Evolutionary conservation across 1,140 invertebrate species (phyloP).

Genomic region (Aphaenogaster floridana): DNA sequence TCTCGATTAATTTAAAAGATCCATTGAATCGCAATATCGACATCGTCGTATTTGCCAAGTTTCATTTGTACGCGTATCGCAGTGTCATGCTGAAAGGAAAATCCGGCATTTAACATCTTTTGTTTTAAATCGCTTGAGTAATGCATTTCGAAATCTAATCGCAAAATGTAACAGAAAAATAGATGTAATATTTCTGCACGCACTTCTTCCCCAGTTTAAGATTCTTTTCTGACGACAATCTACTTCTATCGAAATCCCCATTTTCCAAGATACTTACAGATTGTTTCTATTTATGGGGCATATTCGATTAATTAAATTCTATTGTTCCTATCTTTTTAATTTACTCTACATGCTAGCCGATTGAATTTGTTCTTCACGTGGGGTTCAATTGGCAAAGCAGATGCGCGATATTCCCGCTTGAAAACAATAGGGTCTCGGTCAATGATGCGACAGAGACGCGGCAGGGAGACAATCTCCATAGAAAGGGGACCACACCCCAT

Average conservation of each 20-base stretch:
- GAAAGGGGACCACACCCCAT: constrained; percentile 78
- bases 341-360: not conserved
- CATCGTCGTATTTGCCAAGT: constrained; percentile 8
- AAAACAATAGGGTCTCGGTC: constrained; percentile 70
- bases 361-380: constrained; percentile 8
- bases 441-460: constrained; percentile 59
- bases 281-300: not conserved
- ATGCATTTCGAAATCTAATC: not conserved
- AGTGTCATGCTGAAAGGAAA: not conserved
- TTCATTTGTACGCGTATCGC: constrained; percentile 24
- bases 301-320: not conserved
- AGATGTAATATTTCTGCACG: not conserved
- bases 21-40: constrained; percentile 64
- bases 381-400: constrained; percentile 61
- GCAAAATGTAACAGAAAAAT: not conserved
- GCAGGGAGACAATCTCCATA: constrained; percentile 74
- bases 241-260: not conserved
- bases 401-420: constrained; percentile 60
- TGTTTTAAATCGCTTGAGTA: not conserved
- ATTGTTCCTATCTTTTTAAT: constrained; percentile 12
- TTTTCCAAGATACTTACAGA: not conserved
- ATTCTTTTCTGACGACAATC: not conserved
- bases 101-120: not conserved
- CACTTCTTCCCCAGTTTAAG: not conserved
- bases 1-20: constrained; percentile 72